Evolutionary conservation across 2,888 invertebrate genomes (phyloP), one percentile per base, ranked within the genome.

Genomic region (Steinernema scapterisci): DNA sequence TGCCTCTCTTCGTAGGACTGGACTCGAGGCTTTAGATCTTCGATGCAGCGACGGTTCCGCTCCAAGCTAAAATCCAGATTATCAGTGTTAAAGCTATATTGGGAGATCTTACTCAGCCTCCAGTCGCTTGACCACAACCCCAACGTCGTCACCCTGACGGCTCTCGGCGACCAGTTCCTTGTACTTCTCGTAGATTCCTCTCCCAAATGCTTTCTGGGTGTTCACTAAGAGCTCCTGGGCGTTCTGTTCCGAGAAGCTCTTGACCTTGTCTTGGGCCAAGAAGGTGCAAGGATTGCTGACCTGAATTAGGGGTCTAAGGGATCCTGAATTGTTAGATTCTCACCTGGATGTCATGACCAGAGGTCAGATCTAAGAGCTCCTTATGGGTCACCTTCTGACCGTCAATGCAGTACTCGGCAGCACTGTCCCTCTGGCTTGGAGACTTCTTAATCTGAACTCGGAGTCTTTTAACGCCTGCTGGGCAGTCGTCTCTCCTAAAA

Each of bases 211-310:
- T 73, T 92, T 91, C 82, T 95, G 92, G 0, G 97, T 97, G 86
- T 93, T 94, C 48, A 92, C 90, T 6, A 97, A 89, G 0, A 97
- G 89, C 78, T 94, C 92, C 80, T 93, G 92, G 0, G 93, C 91
- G 84, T 94, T 92, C 92, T 97, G 92, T 87, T 94, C 94, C 0
- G 95, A 93, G 90, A 99, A 99, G 86, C 95, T 95, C 86, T 94
- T 94, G 0, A 97, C 97, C 78, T 94, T 91, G 87, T 97, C 96
- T 90, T 99, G 97, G 0, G 97, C 97, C 71, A 97, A 89, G 85
- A 97, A 93, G 88, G 97, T 96, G 86, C 97, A 97, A 45, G 97
- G 91, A 88, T 90, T 90, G 38, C 89, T 89, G 13, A 90, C 88
- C 84, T 90, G 88, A 44, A 89, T 23, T 13, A 38, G 25, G 52